phyloP scores from a whole-genome alignment of 92 coral and sea anemone species.

The Palythoa grandiflora region DNA sequence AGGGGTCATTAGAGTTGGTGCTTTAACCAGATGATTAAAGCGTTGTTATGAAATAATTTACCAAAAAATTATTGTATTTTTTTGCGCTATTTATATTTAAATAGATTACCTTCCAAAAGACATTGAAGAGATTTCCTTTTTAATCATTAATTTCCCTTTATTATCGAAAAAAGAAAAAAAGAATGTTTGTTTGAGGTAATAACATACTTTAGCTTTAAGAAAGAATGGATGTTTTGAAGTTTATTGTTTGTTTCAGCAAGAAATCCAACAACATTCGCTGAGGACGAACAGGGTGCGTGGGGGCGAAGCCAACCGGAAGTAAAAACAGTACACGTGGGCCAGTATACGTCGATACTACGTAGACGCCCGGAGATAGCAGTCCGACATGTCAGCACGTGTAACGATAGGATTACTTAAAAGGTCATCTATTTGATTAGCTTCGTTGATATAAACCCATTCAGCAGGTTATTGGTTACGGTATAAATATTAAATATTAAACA shows the following conservation, averaged over 20 bases:
- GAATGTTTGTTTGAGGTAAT: constrained; percentile 30
- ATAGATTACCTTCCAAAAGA: neutral
- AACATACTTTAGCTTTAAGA: constrained; percentile 16
- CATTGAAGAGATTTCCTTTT: neutral
- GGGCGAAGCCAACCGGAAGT: neutral
- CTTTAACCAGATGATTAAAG: no score
- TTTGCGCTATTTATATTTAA: neutral
- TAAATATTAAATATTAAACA: no score
- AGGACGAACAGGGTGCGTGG: neutral
- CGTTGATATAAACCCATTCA: no score
- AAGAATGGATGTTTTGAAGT: neutral
- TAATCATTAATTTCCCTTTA: constrained; percentile 12
- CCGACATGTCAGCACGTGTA: no score
- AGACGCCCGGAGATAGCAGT: no score
- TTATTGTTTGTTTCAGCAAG: neutral
- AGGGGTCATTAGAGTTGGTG: neutral
- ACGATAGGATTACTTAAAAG: no score
- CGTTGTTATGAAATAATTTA: no score
- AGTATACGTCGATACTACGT: no score
- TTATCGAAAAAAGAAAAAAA: neutral
- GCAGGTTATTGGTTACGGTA: no score
- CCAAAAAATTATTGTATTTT: no score
- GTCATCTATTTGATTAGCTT: no score
- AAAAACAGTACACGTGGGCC: neutral
- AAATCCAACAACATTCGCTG: neutral